phyloP scores from a whole-genome alignment of 2,888 invertebrate species.

The Taphrorychus bicolor region DNA sequence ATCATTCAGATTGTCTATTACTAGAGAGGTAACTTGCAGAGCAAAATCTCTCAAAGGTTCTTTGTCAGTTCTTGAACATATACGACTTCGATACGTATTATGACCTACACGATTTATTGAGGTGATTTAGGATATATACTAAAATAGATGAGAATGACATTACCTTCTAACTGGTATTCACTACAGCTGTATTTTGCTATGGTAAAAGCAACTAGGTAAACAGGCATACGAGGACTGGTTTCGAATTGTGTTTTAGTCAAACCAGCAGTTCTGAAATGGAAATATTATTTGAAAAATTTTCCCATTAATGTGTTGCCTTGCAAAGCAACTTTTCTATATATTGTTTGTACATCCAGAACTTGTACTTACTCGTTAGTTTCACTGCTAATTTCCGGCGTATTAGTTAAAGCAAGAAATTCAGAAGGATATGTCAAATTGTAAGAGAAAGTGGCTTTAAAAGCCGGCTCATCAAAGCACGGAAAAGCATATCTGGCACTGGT shows the following conservation, averaged over 20 bases:
- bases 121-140: too few relatives aligned
- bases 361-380: too few relatives aligned
- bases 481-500: slow-evolving; percentile 74
- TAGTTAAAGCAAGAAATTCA: slow-evolving; percentile 45
- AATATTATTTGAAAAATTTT: too few relatives aligned
- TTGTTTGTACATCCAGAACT: too few relatives aligned
- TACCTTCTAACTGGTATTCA: slow-evolving; percentile 8
- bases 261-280: too few relatives aligned
- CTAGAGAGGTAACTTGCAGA: slow-evolving; percentile 37
- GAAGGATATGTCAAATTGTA: slow-evolving; percentile 57
- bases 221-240: slow-evolving; percentile 2
- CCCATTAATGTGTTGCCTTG: too few relatives aligned
- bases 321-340: too few relatives aligned
- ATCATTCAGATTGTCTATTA: slow-evolving; percentile 40
- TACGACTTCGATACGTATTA: too few relatives aligned
- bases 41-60: slow-evolving; percentile 35
- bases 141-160: too few relatives aligned
- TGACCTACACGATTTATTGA: too few relatives aligned
- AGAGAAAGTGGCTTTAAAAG: slow-evolving; percentile 56
- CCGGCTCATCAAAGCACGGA: slow-evolving; percentile 78
- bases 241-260: too few relatives aligned
- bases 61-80: slow-evolving; percentile 43
- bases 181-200: slow-evolving; percentile 9
- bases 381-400: slow-evolving; percentile 25
- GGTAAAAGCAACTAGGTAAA: slow-evolving; percentile 7